These are phyloP conservation scores for Hydropsyche betteni DNA, from an alignment of 2,888 invertebrate species.

Conservation along the genomic window DNA sequence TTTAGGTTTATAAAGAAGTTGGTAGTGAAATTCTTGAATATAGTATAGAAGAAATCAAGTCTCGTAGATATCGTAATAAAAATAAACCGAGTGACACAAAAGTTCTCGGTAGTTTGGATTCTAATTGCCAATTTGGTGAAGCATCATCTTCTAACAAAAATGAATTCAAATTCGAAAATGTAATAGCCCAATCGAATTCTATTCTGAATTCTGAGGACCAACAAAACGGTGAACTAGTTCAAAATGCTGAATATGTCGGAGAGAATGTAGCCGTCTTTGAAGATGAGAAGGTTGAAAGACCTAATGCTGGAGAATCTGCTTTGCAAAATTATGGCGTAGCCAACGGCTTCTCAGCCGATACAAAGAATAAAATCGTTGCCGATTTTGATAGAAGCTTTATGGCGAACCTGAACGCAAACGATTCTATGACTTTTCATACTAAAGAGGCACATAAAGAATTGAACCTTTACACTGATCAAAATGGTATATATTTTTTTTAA, in stretches of 20 bases:
- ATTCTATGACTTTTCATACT: constrained; percentile 74
- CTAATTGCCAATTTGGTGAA: constrained; percentile 53
- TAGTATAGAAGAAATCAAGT: constrained; percentile 81
- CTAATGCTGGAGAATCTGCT: constrained; percentile 33
- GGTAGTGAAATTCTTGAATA: constrained; percentile 73
- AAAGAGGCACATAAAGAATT: constrained; percentile 75
- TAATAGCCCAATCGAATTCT: constrained; percentile 50
- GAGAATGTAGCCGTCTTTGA: constrained; percentile 37
- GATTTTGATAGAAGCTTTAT: constrained; percentile 64
- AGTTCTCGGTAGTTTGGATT: constrained; percentile 63
- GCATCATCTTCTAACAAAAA: constrained; percentile 48
- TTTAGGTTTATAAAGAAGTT: constrained; percentile 63
- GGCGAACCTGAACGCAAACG: constrained; percentile 64
- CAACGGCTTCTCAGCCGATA: constrained; percentile 54
- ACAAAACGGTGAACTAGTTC: constrained; percentile 41
- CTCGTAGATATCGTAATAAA: constrained; percentile 62
- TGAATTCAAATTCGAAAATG: constrained; percentile 49
- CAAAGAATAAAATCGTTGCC: constrained; percentile 57
- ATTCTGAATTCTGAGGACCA: constrained; percentile 48
- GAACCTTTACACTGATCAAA: constrained; percentile 68
- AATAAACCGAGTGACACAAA: constrained; percentile 61
- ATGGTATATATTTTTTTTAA: constrained; percentile 50
- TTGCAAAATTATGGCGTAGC: constrained; percentile 33
- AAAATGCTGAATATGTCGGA: constrained; percentile 46
- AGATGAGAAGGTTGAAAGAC: constrained; percentile 23